phyloP scores from a whole-genome alignment of 1,140 invertebrate species.

The Alviniconcha marisindica region DNA sequence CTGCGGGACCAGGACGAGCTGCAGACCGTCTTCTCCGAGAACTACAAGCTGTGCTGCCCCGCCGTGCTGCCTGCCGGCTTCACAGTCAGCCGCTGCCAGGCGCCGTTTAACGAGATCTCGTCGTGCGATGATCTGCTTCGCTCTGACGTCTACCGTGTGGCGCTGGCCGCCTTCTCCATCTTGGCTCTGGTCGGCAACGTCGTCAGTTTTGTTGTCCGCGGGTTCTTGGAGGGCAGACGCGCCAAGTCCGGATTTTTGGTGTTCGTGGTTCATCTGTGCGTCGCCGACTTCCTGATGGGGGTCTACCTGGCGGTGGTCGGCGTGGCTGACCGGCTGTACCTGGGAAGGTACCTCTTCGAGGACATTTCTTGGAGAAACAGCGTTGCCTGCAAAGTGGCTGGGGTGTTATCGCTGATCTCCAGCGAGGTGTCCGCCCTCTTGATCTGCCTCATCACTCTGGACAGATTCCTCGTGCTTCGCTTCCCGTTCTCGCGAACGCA shows the following conservation, averaged over 20 bases:
- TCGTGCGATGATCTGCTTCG: slow-evolving; percentile 52
- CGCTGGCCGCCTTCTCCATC: slow-evolving; percentile 45
- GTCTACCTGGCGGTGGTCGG: slow-evolving; percentile 66
- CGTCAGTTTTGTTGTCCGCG: slow-evolving; percentile 46
- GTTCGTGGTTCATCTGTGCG: slow-evolving; percentile 55
- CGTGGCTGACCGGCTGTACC: slow-evolving; percentile 55
- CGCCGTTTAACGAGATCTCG: slow-evolving; percentile 48
- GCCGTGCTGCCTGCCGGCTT: slow-evolving; percentile 19
- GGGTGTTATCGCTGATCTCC: slow-evolving; percentile 58
- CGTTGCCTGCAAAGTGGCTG: slow-evolving; percentile 53
- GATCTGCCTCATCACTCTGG: slow-evolving; percentile 47
- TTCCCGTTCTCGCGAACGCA: too few species aligned
- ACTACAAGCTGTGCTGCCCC: slow-evolving; percentile 53
- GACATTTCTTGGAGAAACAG: slow-evolving; percentile 57
- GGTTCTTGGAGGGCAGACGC: slow-evolving; percentile 1
- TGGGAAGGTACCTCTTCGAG: slow-evolving; percentile 56
- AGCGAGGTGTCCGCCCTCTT: slow-evolving; percentile 61
- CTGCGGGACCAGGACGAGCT: slow-evolving; percentile 45
- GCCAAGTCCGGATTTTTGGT: slow-evolving; percentile 46
- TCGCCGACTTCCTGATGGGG: slow-evolving; percentile 66
- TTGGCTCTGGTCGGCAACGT: slow-evolving; percentile 48
- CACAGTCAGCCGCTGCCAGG: slow-evolving; percentile 41
- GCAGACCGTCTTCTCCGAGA: slow-evolving; percentile 38
- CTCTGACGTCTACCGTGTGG: slow-evolving; percentile 36
- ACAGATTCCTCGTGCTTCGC: too few species aligned